phyloP scores from a whole-genome alignment of 2,797 vertebrate genomes.

The Falco columbarius region DNA sequence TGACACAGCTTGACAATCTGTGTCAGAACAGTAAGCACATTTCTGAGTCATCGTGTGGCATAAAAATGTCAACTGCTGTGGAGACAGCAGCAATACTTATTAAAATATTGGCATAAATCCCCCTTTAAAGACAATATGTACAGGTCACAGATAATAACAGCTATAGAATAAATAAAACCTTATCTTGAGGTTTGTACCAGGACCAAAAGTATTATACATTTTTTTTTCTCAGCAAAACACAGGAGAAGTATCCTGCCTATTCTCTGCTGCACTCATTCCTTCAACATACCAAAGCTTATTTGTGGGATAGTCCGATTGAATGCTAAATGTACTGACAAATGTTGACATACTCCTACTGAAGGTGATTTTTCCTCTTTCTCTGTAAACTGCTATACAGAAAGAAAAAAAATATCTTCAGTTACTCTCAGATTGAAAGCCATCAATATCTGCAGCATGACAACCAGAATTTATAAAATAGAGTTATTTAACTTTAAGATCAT shows the following conservation, averaged over 20 bases:
- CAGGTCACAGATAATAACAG: background rate
- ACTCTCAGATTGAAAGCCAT: background rate
- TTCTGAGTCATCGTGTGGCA: background rate
- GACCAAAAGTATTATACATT: background rate
- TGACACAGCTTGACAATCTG: slow-evolving; percentile 7
- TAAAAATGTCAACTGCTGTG: background rate
- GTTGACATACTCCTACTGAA: background rate
- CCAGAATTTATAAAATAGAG: background rate
- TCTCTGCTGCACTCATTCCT: background rate
- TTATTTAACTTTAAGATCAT: background rate
- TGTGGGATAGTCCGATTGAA: background rate
- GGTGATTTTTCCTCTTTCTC: background rate
- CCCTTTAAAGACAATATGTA: background rate
- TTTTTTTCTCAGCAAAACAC: background rate
- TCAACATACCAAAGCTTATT: background rate
- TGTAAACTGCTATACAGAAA: background rate
- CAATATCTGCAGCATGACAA: background rate
- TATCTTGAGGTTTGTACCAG: background rate
- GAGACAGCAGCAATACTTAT: background rate
- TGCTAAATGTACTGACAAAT: background rate
- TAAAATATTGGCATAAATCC: background rate
- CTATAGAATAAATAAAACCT: background rate
- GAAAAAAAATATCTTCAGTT: background rate
- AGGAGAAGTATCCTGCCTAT: background rate
- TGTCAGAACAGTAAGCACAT: background rate